These are phyloP conservation scores for Xenentodon cancila DNA, from an alignment of 2,797 vertebrate genomes.

Conservation along the genomic window DNA sequence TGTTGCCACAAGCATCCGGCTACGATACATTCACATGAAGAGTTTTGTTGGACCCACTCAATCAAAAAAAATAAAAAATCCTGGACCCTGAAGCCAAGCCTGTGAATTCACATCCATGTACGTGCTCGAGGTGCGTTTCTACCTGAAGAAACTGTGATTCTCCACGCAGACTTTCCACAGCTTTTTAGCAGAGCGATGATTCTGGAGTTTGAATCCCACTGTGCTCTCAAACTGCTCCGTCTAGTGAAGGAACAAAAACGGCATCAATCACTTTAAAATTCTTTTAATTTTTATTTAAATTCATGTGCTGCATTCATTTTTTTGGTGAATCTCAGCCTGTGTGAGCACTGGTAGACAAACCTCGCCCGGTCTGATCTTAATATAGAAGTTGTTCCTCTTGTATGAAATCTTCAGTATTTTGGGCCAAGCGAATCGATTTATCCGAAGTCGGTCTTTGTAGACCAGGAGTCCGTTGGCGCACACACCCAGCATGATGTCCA, in stretches of 20 bases:
- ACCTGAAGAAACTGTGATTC: slow-evolving; percentile 99
- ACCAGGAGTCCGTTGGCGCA: slow-evolving; percentile 95
- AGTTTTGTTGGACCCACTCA: slow-evolving; percentile 4
- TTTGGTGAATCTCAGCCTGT: background rate
- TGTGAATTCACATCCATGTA: background rate
- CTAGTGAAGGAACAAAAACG: slow-evolving; percentile 71
- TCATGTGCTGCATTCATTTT: background rate
- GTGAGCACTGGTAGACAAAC: slow-evolving; percentile 65
- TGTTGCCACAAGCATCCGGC: slow-evolving; percentile 1
- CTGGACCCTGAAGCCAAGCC: background rate
- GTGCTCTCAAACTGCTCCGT: slow-evolving; percentile 98
- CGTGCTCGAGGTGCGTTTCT: slow-evolving; percentile 32
- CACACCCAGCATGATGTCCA: slow-evolving; percentile 98
- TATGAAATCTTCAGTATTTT: slow-evolving; percentile 99
- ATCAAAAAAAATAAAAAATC: background rate
- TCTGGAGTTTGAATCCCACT: slow-evolving; percentile 97
- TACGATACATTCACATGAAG: slow-evolving; percentile 1
- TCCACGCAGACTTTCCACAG: slow-evolving; percentile 99
- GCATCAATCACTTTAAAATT: background rate
- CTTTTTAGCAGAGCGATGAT: slow-evolving; percentile 93
- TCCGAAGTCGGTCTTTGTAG: slow-evolving; percentile 96
- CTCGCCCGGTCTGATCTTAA: slow-evolving; percentile 98
- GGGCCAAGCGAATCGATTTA: slow-evolving; percentile 99
- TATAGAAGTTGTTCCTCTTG: slow-evolving; percentile 98
- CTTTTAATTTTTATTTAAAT: background rate